Percentiles rank a stretch among this genome's conserved stretches.
Evolutionary conservation across 2,113 vertebrate species (phyloP).

Genomic region (Pituophis catenifer): DNA sequence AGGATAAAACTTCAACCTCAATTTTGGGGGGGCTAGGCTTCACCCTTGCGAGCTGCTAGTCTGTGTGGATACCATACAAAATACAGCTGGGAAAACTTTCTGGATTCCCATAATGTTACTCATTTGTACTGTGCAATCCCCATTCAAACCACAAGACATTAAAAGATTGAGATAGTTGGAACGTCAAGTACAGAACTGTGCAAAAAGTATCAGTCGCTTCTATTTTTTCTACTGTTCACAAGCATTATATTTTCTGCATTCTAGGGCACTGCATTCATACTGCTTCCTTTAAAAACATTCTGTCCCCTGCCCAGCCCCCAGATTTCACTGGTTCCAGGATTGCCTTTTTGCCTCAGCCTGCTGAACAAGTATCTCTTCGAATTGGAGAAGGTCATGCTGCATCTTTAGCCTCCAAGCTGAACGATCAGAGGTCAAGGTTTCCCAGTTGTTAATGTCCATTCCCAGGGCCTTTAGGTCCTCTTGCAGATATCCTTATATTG

Average conservation of each 20-base stretch:
- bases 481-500: too few relatives aligned
- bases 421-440: too few relatives aligned
- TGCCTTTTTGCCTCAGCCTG: too few relatives aligned
- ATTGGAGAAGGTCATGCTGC: too few relatives aligned
- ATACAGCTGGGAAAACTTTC: neutral
- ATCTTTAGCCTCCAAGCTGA: too few relatives aligned
- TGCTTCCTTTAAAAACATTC: neutral
- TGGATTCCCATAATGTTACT: neutral
- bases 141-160: neutral
- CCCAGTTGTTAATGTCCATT: too few relatives aligned
- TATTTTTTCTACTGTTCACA: neutral
- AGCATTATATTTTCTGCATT: neutral
- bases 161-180: neutral
- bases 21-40: constrained; percentile 39
- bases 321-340: too few relatives aligned
- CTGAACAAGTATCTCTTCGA: too few relatives aligned
- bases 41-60: constrained; percentile 36
- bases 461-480: too few relatives aligned
- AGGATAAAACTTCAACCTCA: constrained; percentile 1
- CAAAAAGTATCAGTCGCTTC: neutral
- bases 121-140: neutral
- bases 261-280: neutral
- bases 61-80: constrained; percentile 1
- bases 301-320: too few relatives aligned
- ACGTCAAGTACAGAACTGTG: constrained; percentile 10